Base-by-base conservation (phyloP, 2,797 vertebrate genomes). In the Neoniphon sammara region DNA sequence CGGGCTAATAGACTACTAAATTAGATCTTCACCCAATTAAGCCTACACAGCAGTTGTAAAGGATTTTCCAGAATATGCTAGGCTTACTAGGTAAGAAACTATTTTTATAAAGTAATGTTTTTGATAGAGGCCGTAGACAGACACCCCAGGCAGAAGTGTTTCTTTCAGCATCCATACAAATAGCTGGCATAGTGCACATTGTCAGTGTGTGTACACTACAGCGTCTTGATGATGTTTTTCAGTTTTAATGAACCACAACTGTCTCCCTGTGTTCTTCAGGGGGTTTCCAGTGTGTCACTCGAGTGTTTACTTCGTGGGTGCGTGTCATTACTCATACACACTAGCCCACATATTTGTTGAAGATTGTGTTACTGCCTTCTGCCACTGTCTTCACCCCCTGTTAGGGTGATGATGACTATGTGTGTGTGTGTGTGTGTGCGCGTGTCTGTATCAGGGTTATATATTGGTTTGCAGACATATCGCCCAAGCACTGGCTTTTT, bases 301-400 rank as follows among this genome's bases (percentile, higher is more conserved):
- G 56, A 57, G 66, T 84, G 77, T 88, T 84, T 76, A 66, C 68
- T 36, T 71, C 7, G 34, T 80, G 67, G 66, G 17, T 58, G 53
- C 0, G 18, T 17, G 77, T 71, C 66, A 74, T 78, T 73, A 59
- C 75, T 87, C 80, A 57, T 36, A 47, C 47, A 54, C 62, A 25
- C 27, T 70, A 36, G 73, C 54, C 50, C 59, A 60, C 70, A 53
- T 82, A 84, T 81, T 82, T 80, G 68, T 54, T 53, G 31, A 61
- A 62, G 75, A 80, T 84, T 20, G 62, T 78, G 78, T 82, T 81
- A 11, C 85, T 53, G 73, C 78, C 72, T 74, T 44, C 75, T 85
- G 75, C 61, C 64, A 20, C 78, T 52, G 73, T 80, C 73, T 44
- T 84, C 75, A 54, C 79, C 70, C 71, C 72, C 84, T 78, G 84